Percentiles rank a stretch among this genome's conserved stretches.
These are phyloP conservation scores for Callospermophilus lateralis DNA, from an alignment of 2,113 vertebrate species.

Conservation along the genomic window DNA sequence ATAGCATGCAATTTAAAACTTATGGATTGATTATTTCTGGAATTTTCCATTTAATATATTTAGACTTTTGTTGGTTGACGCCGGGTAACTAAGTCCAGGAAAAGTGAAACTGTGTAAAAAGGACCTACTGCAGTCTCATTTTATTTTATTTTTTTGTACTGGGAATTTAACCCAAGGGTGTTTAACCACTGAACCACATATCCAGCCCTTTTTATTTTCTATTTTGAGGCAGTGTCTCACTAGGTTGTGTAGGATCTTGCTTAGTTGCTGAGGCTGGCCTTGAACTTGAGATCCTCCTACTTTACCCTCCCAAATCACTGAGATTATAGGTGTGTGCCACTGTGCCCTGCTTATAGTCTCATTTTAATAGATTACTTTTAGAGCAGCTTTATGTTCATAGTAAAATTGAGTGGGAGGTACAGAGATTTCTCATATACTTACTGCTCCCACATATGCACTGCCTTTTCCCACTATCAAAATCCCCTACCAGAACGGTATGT, in stretches of 20 bases:
- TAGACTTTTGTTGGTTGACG: too few relatives aligned
- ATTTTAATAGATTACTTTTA: not conserved
- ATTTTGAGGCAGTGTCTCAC: too few relatives aligned
- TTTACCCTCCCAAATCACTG: not conserved
- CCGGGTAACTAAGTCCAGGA: too few relatives aligned
- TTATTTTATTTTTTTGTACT: too few relatives aligned
- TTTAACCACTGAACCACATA: too few relatives aligned
- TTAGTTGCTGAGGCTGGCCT: not conserved
- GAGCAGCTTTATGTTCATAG: not conserved
- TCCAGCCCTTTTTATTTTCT: too few relatives aligned
- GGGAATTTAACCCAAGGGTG: too few relatives aligned
- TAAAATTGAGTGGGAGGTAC: not conserved
- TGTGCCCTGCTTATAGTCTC: not conserved
- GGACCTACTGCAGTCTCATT: not conserved
- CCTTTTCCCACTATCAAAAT: not conserved
- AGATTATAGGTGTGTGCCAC: not conserved
- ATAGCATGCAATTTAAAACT: too few relatives aligned
- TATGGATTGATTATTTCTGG: too few relatives aligned
- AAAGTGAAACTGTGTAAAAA: not conserved
- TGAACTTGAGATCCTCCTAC: not conserved
- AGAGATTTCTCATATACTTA: not conserved
- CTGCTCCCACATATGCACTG: not conserved
- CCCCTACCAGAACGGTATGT: not conserved
- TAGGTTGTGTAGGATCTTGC: not conserved
- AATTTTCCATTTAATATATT: too few relatives aligned